Conservation (phyloP, 1,140 invertebrate genomes). For the Saccostrea echinata region DNA sequence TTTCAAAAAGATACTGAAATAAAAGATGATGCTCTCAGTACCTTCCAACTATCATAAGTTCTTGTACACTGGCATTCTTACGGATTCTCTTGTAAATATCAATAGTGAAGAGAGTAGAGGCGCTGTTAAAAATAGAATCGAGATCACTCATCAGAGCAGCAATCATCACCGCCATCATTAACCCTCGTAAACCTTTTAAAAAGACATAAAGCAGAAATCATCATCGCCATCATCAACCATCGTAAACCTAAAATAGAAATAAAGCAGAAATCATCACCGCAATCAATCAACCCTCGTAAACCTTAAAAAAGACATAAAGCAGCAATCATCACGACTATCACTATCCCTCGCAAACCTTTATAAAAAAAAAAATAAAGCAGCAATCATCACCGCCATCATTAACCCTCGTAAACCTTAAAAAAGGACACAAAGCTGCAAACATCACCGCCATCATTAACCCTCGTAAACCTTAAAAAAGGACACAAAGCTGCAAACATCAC, state of each 20-base stretch:
- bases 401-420: slow-evolving; percentile 78
- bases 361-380: slow-evolving; percentile 74
- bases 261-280: slow-evolving; percentile 82
- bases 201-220: no score
- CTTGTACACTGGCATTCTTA: slow-evolving; percentile 75
- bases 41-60: slow-evolving; percentile 82
- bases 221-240: no score
- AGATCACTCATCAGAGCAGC: slow-evolving; percentile 82
- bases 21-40: slow-evolving; percentile 70
- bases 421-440: no score
- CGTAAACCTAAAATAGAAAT: neutral
- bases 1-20: no score
- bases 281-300: slow-evolving; percentile 81
- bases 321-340: no score
- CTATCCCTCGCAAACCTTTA: no score
- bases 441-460: no score
- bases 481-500: no score
- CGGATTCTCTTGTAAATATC: slow-evolving; percentile 81
- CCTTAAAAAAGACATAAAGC: slow-evolving; percentile 53
- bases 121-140: slow-evolving; percentile 82
- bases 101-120: slow-evolving; percentile 83
- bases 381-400: slow-evolving; percentile 82
- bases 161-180: slow-evolving; percentile 83
- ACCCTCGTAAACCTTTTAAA: slow-evolving; percentile 77
- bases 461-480: slow-evolving; percentile 67